These are phyloP conservation scores for Cricetomys ansorgei DNA, from an alignment of 2,113 vertebrate species.

Conservation along the genomic window DNA sequence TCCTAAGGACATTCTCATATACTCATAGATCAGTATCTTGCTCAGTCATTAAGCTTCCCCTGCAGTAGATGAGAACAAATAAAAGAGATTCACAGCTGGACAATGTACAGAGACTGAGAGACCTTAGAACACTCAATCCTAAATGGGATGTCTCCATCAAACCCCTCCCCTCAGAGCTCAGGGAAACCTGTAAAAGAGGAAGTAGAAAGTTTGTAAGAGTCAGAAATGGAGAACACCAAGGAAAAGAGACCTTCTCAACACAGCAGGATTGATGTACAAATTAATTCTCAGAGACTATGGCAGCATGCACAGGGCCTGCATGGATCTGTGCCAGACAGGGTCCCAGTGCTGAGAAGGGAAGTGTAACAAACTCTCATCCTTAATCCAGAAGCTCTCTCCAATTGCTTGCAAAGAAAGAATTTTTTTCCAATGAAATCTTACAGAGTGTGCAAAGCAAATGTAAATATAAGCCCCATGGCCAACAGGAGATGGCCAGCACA, in stretches of 20 bases:
- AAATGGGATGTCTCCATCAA: background rate
- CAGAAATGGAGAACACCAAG: background rate
- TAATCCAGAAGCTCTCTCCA: background rate
- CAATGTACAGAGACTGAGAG: background rate
- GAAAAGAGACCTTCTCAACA: background rate
- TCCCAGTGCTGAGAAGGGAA: background rate
- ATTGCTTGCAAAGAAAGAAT: background rate
- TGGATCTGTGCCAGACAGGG: background rate
- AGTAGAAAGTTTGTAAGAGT: background rate
- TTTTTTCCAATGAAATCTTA: background rate
- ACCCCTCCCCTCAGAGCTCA: background rate
- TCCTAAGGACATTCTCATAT: too few species aligned
- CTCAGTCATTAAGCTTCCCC: background rate
- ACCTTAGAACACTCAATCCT: background rate
- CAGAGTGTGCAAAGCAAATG: background rate
- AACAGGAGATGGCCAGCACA: background rate
- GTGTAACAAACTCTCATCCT: background rate
- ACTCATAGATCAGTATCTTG: background rate
- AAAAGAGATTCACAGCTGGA: background rate
- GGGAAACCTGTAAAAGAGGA: background rate
- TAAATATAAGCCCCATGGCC: background rate
- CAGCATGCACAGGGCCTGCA: background rate
- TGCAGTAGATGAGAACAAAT: background rate
- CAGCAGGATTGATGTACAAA: background rate
- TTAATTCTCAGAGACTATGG: background rate